Conservation (phyloP, 1,140 invertebrate genomes). For the Apis dorsata region DNA sequence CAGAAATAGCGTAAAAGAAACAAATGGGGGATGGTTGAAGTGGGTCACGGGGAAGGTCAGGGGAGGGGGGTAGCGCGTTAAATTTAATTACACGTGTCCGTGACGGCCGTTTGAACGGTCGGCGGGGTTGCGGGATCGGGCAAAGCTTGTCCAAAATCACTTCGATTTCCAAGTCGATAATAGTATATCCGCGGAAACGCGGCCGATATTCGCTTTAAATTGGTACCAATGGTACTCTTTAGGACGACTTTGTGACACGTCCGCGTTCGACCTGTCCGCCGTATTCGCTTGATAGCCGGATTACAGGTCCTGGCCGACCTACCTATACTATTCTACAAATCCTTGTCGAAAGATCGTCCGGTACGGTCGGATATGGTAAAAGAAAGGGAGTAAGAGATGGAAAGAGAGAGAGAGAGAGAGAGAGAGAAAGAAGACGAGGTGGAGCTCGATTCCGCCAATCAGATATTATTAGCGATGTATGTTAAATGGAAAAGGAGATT, state of each 20-base stretch:
- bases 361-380: background rate
- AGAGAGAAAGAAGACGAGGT: background rate
- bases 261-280: constrained; percentile 30
- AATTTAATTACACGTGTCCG: constrained; percentile 78
- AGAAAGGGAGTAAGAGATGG: background rate
- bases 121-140: background rate
- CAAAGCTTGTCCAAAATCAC: constrained; percentile 38
- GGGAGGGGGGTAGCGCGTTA: constrained; percentile 58
- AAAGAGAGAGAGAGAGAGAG: too few relatives aligned
- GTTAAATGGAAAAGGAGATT: constrained; percentile 49
- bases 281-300: constrained; percentile 28
- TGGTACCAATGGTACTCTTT: constrained; percentile 51
- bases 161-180: constrained; percentile 73
- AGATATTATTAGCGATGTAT: constrained; percentile 45
- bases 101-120: constrained; percentile 73
- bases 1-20: constrained; percentile 21
- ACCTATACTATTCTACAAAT: too few relatives aligned
- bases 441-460: constrained; percentile 24
- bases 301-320: background rate
- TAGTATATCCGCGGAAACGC: constrained; percentile 53
- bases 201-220: constrained; percentile 71
- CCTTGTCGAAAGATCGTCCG: background rate
- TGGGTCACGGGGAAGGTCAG: constrained; percentile 40
- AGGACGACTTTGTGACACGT: constrained; percentile 40
- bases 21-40: background rate